Evolutionary conservation across 2,888 invertebrate genomes (phyloP), one percentile per base, ranked within the genome.

Genomic region (Tineola bisselliella): DNA sequence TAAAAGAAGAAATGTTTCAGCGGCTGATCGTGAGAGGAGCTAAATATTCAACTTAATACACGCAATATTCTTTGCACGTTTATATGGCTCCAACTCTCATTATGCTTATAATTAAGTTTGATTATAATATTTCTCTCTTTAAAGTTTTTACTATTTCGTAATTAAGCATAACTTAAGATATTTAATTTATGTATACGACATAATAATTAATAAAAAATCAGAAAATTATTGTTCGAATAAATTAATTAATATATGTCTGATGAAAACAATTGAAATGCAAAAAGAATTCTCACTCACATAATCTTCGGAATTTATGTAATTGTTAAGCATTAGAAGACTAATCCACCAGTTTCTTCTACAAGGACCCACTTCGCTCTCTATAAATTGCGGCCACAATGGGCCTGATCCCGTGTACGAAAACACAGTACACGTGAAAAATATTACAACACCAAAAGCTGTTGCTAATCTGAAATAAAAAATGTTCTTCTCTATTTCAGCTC

Each of bases 291-390:
- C 2, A 61, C 87, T 87, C 71, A 91, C 91, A 70, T 89, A 88
- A 67, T 89, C 81, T 59, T 89, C 82, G 1, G 79, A 79, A 65
- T 89, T 86, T 4, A 90, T 72, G 64, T 90, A 91, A 69, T 91
- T 91, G 69, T 77, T 89, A 33, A 91, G 69, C 81, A 91, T 90
- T 0, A 91, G 74, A 0, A 91, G 67, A 68, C 88, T 90, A 0
- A 89, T 71, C 91, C 91, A 91, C 91, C 91, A 91, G 69, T 89
- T 90, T 61, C 84, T 76, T 43, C 82, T 75, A 65, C 91, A 91
- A 18, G 82, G 79, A 0, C 70, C 75, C 0, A 84, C 82, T 63
- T 91, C 90, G 0, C 68, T 74, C 0, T 79, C 77, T 8, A 89
- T 75, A 0, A 86, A 76, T 1, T 82, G 69, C 66, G 87, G 82